Evolutionary conservation across 2,113 vertebrate genomes (phyloP).

Genomic region (Plecotus auritus): DNA sequence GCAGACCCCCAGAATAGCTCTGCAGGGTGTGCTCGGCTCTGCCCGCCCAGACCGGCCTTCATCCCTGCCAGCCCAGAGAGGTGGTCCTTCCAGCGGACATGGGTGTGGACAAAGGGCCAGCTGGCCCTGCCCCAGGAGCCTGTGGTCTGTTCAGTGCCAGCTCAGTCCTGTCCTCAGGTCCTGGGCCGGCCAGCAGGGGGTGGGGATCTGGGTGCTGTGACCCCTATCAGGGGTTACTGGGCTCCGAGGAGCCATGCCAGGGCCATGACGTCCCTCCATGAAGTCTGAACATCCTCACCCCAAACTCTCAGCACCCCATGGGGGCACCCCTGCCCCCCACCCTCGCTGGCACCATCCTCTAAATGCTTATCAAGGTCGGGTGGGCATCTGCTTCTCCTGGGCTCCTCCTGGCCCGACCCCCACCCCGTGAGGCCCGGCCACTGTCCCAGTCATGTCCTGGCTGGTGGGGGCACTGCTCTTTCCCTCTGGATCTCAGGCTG

Average conservation of each 20-base stretch:
- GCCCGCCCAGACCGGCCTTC: background rate
- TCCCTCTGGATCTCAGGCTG: background rate
- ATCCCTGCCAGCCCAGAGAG: background rate
- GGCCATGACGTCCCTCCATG: background rate
- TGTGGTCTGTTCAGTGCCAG: background rate
- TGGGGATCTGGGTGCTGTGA: background rate
- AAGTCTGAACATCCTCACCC: rapidly evolving
- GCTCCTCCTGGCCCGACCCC: background rate
- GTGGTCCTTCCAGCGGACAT: background rate
- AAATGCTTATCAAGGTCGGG: no score
- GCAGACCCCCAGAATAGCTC: background rate
- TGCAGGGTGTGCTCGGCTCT: background rate
- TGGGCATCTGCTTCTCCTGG: rapidly evolving
- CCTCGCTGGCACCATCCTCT: rapidly evolving
- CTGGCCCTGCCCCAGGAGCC: background rate
- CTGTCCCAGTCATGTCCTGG: background rate
- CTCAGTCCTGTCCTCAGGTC: background rate
- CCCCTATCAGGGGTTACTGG: background rate
- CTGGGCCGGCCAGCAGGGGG: background rate
- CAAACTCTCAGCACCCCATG: background rate
- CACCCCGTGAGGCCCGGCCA: background rate
- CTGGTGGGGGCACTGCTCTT: background rate
- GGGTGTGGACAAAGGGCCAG: background rate
- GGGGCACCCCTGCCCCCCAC: rapidly evolving
- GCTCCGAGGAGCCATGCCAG: background rate